phyloP scores from a whole-genome alignment of 2,797 vertebrate genomes.

The Podarcis siculus region DNA sequence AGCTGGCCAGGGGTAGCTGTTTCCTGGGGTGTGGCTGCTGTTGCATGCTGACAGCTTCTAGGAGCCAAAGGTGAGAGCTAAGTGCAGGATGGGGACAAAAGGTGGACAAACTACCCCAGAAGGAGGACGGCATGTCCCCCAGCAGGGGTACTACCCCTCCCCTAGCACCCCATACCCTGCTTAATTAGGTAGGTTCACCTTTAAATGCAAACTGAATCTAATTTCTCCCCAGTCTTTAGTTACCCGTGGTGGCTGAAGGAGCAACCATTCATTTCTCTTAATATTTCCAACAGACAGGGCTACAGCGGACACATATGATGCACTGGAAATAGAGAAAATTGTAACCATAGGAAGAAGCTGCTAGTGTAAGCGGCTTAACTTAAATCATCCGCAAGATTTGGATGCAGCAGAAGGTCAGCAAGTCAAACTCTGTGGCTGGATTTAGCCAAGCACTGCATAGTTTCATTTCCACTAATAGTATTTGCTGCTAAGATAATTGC shows the following conservation, averaged over 20 bases:
- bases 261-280: background rate
- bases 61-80: too few relatives aligned
- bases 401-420: conserved; percentile 35
- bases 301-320: background rate
- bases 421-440: conserved; percentile 37
- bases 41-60: too few relatives aligned
- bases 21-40: too few relatives aligned
- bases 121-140: too few relatives aligned
- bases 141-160: too few relatives aligned
- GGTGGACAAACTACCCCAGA: too few relatives aligned
- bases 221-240: background rate
- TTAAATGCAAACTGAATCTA: too few relatives aligned
- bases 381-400: conserved; percentile 41
- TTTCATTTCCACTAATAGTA: conserved; percentile 42
- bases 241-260: background rate
- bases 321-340: conserved; percentile 33
- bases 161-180: too few relatives aligned
- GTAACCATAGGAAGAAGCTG: background rate
- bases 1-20: too few relatives aligned
- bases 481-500: conserved; percentile 38
- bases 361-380: conserved; percentile 30
- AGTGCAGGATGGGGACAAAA: too few relatives aligned
- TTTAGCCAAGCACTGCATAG: conserved; percentile 38
- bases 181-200: too few relatives aligned
- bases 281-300: conserved; percentile 13